Evolutionary conservation across 2,888 invertebrate genomes (phyloP), one percentile per base, ranked within the genome.

Genomic region (Pammene aurita): DNA sequence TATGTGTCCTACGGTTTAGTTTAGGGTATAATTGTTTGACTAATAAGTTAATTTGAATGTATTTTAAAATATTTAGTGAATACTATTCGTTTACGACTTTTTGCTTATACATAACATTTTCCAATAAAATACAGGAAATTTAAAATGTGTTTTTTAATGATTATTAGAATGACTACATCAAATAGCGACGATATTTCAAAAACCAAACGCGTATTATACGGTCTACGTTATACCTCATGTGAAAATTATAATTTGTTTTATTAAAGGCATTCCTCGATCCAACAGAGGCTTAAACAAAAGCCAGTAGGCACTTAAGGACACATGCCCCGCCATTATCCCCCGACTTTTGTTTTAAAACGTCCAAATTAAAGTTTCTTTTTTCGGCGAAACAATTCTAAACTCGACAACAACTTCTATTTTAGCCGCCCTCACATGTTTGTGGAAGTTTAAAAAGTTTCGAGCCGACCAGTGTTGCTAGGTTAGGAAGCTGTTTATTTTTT

Each of bases 291-390:
- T 42, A 66, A 61, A 57, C 41, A 48, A 57, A 69, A 63, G 56
- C 63, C 63, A 72, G 64, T 62, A 68, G 64, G 72, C 72, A 71
- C 70, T 75, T 69, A 70, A 71, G 75, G 82, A 77, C 72, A 79
- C 89, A 88, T 80, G 88, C 80, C 80, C 78, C 78, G 82, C 89
- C 90, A 92, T 92, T 90, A 92, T 85, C 88, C 84, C 83, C 77
- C 84, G 89, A 87, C 88, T 90, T 88, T 88, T 85, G 87, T 90
- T 91, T 90, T 86, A 88, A 90, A 91, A 88, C 85, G 87, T 88
- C 87, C 84, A 86, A 91, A 90, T 90, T 89, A 88, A 90, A 91
- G 84, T 90, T 90, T 84, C 86, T 88, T 92, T 90, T 91, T 90
- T 88, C 84, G 85, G 79, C 76, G 82, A 74, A 88, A 88, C 90